Conservation (phyloP, 2,113 vertebrate species). For the Rostratula benghalensis region DNA sequence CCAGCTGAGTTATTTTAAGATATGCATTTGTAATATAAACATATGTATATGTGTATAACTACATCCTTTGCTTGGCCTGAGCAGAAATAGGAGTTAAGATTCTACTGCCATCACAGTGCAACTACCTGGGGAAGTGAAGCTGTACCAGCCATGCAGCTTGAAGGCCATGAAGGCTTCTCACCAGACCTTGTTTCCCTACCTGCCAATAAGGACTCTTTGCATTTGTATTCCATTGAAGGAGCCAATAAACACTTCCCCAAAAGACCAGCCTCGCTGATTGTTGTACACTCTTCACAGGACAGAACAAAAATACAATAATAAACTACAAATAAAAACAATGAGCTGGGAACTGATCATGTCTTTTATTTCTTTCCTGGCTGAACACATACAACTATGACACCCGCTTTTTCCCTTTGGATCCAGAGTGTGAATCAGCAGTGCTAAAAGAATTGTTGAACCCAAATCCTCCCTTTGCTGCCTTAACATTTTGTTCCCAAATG, state of each 20-base stretch:
- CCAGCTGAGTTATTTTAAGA: not conserved
- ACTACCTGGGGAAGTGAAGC: not conserved
- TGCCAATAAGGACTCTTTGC: rapidly evolving
- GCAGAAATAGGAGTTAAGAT: not conserved
- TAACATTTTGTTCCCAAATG: constrained; percentile 40
- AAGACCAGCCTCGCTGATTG: not conserved
- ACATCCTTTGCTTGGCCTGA: not conserved
- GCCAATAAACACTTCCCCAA: not conserved
- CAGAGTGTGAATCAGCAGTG: constrained; percentile 54
- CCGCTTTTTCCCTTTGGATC: not conserved
- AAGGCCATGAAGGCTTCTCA: not conserved
- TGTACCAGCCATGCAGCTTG: not conserved
- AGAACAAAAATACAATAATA: not conserved
- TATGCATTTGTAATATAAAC: not conserved
- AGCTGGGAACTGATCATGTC: not conserved
- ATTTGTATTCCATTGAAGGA: not conserved
- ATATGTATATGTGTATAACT: not conserved
- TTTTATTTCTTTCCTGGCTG: constrained; percentile 36
- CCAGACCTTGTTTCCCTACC: not conserved
- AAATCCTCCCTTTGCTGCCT: not conserved
- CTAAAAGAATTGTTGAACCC: not conserved
- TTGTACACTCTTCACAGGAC: not conserved
- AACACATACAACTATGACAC: not conserved
- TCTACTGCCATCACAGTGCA: not conserved
- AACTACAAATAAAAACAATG: not conserved